Evolutionary conservation across 2,888 invertebrate genomes (phyloP).

Genomic region (Tetragnatha montana): DNA sequence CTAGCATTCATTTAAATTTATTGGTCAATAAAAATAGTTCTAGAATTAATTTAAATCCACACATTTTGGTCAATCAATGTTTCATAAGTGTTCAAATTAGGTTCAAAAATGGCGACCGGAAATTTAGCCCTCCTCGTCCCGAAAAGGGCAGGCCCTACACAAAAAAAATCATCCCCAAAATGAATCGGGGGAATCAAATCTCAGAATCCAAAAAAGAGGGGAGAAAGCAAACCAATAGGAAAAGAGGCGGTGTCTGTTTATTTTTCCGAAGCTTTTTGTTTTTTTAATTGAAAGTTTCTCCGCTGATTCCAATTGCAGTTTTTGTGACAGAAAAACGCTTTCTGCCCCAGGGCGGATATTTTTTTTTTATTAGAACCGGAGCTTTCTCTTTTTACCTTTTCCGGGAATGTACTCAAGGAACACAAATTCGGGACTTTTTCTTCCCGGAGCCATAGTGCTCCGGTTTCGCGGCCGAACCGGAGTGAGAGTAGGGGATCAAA

Average conservation of each 20-base stretch:
- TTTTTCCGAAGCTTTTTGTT: conserved; percentile 21
- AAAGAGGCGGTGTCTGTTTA: conserved; percentile 24
- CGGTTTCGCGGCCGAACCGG: neutral
- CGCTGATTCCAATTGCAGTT: conserved; percentile 1
- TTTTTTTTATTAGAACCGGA: conserved; percentile 3
- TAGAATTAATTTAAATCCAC: no score
- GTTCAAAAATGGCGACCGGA: neutral
- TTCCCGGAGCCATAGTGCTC: neutral
- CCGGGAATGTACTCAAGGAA: neutral
- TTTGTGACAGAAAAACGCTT: conserved; percentile 11
- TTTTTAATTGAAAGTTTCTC: conserved; percentile 40
- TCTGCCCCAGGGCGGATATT: neutral
- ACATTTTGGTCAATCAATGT: no score
- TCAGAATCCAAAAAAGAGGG: neutral
- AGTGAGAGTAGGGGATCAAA: neutral
- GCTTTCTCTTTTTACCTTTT: neutral
- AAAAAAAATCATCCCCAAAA: conserved; percentile 9
- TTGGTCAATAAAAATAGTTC: no score
- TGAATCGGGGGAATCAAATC: conserved; percentile 22
- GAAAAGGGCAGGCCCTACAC: neutral
- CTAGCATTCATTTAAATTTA: no score
- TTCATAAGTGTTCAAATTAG: neutral
- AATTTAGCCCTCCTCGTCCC: neutral
- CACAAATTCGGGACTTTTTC: neutral
- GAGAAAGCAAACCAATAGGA: neutral